A percentile compares a stretch with the other conserved stretches of the same genome.
phyloP scores from a whole-genome alignment of 2,888 invertebrate species.

The Helobdella robusta region DNA sequence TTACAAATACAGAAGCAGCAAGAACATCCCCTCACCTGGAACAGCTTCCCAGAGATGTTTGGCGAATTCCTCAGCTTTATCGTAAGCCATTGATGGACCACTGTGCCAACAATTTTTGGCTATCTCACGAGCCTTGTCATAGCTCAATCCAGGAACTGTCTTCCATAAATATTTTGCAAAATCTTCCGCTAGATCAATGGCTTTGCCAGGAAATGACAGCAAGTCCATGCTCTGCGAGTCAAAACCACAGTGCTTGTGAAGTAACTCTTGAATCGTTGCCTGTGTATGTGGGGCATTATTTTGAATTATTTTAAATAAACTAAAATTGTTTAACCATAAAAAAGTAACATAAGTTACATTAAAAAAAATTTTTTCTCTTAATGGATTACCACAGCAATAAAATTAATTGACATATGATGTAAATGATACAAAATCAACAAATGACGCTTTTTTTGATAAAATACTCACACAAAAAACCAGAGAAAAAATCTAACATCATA shows the following conservation, averaged over 20 bases:
- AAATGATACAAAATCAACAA: no score
- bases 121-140: constrained; percentile 25
- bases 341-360: no score
- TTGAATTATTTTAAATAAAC: no score
- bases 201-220: constrained; percentile 29
- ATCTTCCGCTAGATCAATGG: constrained; percentile 29
- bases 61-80: constrained; percentile 83
- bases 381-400: no score
- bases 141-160: constrained; percentile 22
- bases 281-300: no score
- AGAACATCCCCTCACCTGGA: no score
- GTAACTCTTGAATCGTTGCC: constrained; percentile 14
- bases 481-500: no score
- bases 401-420: no score
- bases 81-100: constrained; percentile 18
- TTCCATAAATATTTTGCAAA: constrained; percentile 26
- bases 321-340: no score
- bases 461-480: no score
- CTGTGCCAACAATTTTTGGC: constrained; percentile 19
- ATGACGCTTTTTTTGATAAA: no score
- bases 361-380: no score
- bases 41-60: constrained; percentile 54
- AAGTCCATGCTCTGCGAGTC: constrained; percentile 23
- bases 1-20: neutral
- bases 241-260: constrained; percentile 23